phyloP scores from a whole-genome alignment of 2,888 invertebrate genomes.

The Hetaerina titia region DNA sequence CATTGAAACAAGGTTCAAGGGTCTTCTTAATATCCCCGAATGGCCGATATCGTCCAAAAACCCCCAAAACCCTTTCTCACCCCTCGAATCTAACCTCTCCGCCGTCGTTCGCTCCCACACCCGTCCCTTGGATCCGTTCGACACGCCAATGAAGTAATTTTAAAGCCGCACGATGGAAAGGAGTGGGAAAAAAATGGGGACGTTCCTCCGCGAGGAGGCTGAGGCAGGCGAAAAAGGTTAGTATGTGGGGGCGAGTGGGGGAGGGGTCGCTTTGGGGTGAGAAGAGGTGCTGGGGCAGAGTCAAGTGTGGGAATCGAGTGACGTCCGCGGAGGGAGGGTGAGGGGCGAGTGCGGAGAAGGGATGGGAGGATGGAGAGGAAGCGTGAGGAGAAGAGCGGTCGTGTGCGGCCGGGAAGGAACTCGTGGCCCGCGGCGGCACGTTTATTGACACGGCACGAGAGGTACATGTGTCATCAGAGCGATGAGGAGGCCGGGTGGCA shows the following conservation, averaged over 20 bases:
- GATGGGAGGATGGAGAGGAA: background rate
- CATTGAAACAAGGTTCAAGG: background rate
- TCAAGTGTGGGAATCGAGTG: background rate
- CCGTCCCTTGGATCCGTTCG: background rate
- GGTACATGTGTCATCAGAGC: background rate
- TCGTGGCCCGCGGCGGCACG: background rate
- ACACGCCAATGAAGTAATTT: background rate
- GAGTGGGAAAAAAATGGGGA: background rate
- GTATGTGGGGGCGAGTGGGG: background rate
- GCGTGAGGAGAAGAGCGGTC: background rate
- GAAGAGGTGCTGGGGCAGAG: no score
- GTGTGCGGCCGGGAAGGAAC: background rate
- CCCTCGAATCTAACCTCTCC: no score
- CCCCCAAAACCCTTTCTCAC: background rate
- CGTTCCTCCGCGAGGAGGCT: background rate
- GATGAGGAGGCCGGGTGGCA: constrained; percentile 17
- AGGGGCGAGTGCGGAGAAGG: background rate
- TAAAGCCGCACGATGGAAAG: background rate
- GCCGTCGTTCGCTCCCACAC: background rate
- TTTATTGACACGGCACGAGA: background rate
- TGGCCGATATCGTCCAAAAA: background rate
- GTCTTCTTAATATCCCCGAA: background rate
- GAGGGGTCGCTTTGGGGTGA: background rate
- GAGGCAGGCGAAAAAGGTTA: background rate
- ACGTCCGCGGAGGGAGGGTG: background rate